Percentiles rank a stretch among this genome's conserved stretches.
These are phyloP conservation scores for Hypotaenidia okinawae DNA, from an alignment of 2,797 vertebrate species.

Conservation along the genomic window DNA sequence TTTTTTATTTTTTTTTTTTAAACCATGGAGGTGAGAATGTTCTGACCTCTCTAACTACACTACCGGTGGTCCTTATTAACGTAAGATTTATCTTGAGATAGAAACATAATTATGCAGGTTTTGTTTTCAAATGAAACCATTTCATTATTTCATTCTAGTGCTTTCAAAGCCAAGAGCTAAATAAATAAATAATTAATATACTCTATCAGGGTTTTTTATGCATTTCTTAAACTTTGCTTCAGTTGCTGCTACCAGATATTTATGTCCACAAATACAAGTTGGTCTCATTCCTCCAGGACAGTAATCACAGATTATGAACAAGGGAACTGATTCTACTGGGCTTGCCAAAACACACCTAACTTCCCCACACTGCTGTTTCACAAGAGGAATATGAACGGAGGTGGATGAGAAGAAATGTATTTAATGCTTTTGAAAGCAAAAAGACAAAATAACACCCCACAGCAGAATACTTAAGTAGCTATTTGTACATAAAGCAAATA, in stretches of 20 bases:
- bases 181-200: neutral
- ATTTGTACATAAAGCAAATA: neutral
- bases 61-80: conserved; percentile 29
- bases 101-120: conserved; percentile 23
- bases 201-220: accelerated
- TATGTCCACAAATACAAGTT: neutral
- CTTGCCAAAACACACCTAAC: neutral
- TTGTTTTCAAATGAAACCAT: conserved; percentile 20
- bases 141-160: conserved; percentile 13
- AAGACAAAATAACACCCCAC: neutral
- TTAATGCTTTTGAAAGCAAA: neutral
- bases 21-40: conserved; percentile 27
- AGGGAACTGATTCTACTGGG: neutral
- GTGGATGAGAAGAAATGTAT: neutral
- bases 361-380: neutral
- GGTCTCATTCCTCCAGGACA: neutral
- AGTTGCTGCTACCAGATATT: neutral
- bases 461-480: neutral
- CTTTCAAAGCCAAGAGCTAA: conserved; percentile 41
- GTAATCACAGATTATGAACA: conserved; percentile 18
- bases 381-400: neutral
- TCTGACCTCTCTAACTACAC: conserved; percentile 39
- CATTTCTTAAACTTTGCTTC: neutral
- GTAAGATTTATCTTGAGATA: conserved; percentile 51
- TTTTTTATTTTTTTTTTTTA: neutral